Percentiles rank a stretch among this genome's conserved stretches.
Conservation (phyloP, 23 tunicate genomes). For the Styela plicata region DNA sequence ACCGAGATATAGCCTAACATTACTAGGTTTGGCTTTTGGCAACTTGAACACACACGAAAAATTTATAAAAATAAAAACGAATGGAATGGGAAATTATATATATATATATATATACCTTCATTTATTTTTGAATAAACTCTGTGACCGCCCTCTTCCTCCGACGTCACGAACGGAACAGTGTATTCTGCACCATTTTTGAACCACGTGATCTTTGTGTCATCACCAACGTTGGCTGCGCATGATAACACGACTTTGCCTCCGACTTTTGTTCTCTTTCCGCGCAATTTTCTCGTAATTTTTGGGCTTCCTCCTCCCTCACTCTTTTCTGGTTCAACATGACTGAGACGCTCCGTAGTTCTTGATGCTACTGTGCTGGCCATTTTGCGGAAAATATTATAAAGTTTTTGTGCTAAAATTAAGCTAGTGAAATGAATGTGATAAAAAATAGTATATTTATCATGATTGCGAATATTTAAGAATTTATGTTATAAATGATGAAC, state of each 20-base stretch:
- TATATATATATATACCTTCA: not conserved
- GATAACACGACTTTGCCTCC: not conserved
- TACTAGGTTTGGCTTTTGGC: too few relatives aligned
- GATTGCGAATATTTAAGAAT: too few relatives aligned
- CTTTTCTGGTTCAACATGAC: not conserved
- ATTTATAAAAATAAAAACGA: too few relatives aligned
- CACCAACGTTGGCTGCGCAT: constrained; percentile 1
- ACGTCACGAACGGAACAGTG: not conserved
- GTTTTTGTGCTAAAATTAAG: too few relatives aligned
- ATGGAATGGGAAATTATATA: too few relatives aligned
- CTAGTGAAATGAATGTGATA: too few relatives aligned
- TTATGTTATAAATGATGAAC: too few relatives aligned
- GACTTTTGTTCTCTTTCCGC: not conserved
- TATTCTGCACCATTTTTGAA: constrained; percentile 16
- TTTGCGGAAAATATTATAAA: too few relatives aligned
- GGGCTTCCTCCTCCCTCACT: constrained; percentile 6
- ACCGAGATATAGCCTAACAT: too few relatives aligned
- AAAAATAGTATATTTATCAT: too few relatives aligned
- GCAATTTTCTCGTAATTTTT: constrained; percentile 6
- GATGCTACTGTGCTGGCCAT: constrained; percentile 7
- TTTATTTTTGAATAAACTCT: not conserved
- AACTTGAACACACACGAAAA: too few relatives aligned
- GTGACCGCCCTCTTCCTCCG: not conserved
- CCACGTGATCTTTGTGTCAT: constrained; percentile 8
- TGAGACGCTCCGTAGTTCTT: not conserved